phyloP scores from a whole-genome alignment of 2,888 invertebrate genomes.

The Aspidiotus destructor region DNA sequence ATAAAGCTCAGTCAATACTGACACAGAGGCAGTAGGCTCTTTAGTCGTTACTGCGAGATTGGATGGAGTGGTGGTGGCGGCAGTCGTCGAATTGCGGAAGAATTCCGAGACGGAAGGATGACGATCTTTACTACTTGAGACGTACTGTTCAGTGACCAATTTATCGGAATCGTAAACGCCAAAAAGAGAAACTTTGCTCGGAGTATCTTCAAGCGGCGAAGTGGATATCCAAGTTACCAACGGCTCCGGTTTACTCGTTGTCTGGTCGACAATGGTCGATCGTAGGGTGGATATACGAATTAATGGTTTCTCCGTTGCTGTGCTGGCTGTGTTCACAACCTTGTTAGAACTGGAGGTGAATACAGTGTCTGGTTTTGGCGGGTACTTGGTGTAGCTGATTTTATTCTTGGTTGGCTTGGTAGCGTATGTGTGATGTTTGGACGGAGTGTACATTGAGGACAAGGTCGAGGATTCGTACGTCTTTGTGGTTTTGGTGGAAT shows the following conservation, averaged over 20 bases:
- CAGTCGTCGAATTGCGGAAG: neutral
- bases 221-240: slow-evolving; percentile 24
- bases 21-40: too few species aligned
- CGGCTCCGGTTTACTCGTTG: slow-evolving; percentile 5
- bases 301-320: neutral
- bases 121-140: slow-evolving; percentile 3
- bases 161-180: slow-evolving; percentile 17
- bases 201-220: slow-evolving; percentile 2
- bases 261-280: neutral
- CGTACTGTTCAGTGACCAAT: slow-evolving; percentile 29
- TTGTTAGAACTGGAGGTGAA: neutral
- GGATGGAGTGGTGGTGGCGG: neutral
- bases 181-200: slow-evolving; percentile 4
- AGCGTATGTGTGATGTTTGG: neutral
- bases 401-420: neutral
- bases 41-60: neutral
- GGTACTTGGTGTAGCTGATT: neutral
- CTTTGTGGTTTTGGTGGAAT: neutral
- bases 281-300: neutral
- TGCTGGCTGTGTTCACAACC: neutral
- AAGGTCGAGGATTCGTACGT: neutral
- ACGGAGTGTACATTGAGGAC: neutral
- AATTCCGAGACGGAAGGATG: neutral
- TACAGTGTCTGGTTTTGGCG: neutral
- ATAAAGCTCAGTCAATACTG: neutral